A percentile compares a stretch with the other conserved stretches of the same genome.
Conservation (phyloP, 92 coral and sea anemone species). For the Heliopora coerulea region DNA sequence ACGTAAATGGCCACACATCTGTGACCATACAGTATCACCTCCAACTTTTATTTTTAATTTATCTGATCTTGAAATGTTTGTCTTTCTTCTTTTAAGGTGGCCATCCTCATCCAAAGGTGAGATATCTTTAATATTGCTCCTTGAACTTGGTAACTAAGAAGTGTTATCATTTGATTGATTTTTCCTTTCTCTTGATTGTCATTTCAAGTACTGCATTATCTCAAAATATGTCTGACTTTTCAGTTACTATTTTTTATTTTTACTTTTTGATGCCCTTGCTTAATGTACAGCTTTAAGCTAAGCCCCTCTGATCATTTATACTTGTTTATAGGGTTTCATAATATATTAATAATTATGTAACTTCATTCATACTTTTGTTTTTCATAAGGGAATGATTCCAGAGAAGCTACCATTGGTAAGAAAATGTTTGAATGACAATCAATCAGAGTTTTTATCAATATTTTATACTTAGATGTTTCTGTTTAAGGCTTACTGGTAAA, state of each 20-base stretch:
- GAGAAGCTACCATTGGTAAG: slow-evolving; percentile 82
- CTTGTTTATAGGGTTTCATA: too few relatives aligned
- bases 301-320: too few relatives aligned
- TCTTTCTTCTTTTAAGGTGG: slow-evolving; percentile 64
- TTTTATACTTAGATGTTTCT: too few relatives aligned
- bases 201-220: slow-evolving; percentile 3
- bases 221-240: not conserved
- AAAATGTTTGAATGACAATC: too few relatives aligned
- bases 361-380: not conserved
- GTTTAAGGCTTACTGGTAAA: too few relatives aligned
- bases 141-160: too few relatives aligned
- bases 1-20: too few relatives aligned
- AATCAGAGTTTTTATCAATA: too few relatives aligned
- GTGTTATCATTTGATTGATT: too few relatives aligned
- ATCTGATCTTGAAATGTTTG: not conserved
- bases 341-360: too few relatives aligned
- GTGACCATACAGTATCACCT: not conserved
- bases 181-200: too few relatives aligned
- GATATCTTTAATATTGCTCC: not conserved
- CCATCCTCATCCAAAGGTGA: slow-evolving; percentile 89
- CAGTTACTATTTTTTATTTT: not conserved
- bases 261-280: not conserved
- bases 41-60: not conserved
- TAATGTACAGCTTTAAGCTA: too few relatives aligned
- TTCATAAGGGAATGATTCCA: slow-evolving; percentile 72